Conservation (phyloP, 2,888 invertebrate species). For the Drosophila demipolita region DNA sequence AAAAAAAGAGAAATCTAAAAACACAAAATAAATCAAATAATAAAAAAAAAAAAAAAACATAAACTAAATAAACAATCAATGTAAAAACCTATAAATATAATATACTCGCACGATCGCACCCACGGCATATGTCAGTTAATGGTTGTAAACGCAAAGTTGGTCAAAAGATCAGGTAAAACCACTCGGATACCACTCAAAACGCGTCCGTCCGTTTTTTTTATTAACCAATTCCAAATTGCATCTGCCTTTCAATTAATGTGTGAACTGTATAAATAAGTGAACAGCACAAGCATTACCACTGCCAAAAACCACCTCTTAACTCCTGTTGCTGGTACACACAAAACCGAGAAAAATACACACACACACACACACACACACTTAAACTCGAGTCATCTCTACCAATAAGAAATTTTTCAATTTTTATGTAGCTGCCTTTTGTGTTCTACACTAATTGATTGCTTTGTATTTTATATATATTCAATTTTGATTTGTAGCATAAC, state of each 20-base stretch:
- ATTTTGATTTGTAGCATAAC: slow-evolving; percentile 36
- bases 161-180: slow-evolving; percentile 44
- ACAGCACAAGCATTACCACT: slow-evolving; percentile 19
- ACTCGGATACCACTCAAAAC: background rate
- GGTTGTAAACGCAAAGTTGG: slow-evolving; percentile 53
- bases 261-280: slow-evolving; percentile 17
- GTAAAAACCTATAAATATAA: slow-evolving; percentile 1
- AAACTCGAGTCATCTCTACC: background rate
- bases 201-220: slow-evolving; percentile 27
- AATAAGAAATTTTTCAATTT: background rate
- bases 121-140: slow-evolving; percentile 70
- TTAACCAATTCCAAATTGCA: background rate
- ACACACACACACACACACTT: slow-evolving; percentile 8
- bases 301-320: slow-evolving; percentile 15
- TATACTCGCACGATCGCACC: slow-evolving; percentile 43
- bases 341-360: background rate
- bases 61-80: slow-evolving; percentile 21
- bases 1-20: slow-evolving; percentile 21
- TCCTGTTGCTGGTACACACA: slow-evolving; percentile 25
- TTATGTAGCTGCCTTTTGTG: slow-evolving; percentile 26
- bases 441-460: slow-evolving; percentile 26
- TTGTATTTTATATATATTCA: background rate
- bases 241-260: slow-evolving; percentile 10
- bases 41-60: background rate
- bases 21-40: slow-evolving; percentile 11